Conservation (phyloP, 2,888 invertebrate genomes). For the Toxonevra muliebris region DNA sequence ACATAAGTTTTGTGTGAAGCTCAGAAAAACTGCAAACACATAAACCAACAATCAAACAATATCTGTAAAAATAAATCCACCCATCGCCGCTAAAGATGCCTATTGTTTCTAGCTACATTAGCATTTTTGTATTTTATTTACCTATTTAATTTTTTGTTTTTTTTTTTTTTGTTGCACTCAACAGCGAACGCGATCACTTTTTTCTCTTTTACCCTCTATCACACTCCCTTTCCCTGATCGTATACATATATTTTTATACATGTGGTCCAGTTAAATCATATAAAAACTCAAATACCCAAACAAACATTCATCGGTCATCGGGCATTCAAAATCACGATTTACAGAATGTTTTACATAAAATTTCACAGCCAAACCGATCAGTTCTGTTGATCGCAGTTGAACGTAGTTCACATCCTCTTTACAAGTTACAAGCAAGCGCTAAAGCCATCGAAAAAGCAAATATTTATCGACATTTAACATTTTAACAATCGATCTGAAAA, state of each 20-base stretch:
- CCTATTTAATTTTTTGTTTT: conserved; percentile 22
- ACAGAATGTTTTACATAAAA: conserved; percentile 41
- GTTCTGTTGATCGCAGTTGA: neutral
- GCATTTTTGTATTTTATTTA: conserved; percentile 39
- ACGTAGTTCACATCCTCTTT: neutral
- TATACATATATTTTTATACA: conserved; percentile 24
- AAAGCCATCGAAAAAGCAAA: conserved; percentile 18
- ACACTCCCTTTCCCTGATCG: neutral
- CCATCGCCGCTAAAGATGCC: conserved; percentile 54
- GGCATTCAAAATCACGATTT: conserved; percentile 40
- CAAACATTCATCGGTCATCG: neutral
- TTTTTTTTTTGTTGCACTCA: neutral
- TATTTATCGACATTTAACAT: conserved; percentile 30
- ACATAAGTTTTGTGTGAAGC: too few relatives aligned
- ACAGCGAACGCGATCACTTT: neutral
- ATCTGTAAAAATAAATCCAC: conserved; percentile 63
- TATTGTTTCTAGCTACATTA: conserved; percentile 41
- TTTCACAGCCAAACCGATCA: conserved; percentile 30
- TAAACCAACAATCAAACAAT: conserved; percentile 45
- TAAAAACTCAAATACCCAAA: conserved; percentile 23
- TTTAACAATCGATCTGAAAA: conserved; percentile 26
- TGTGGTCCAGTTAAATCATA: conserved; percentile 45
- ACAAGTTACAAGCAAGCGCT: neutral
- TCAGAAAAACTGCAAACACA: too few relatives aligned
- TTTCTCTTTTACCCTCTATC: neutral